Conservation (phyloP, 2,888 invertebrate species). For the Crepidodera aurea region DNA sequence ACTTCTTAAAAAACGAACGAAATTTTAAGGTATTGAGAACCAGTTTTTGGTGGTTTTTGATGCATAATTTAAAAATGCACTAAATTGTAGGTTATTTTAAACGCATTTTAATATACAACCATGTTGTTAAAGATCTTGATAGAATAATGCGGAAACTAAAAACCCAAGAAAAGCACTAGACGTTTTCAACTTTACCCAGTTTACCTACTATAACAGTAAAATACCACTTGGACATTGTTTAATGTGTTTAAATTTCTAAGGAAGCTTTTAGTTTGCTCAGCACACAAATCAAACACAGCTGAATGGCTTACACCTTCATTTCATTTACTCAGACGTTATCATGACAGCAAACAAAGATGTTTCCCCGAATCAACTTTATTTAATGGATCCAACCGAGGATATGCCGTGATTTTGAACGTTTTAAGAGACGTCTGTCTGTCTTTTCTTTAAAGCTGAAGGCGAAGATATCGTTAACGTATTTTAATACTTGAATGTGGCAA, state of each 20-base stretch:
- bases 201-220: neutral
- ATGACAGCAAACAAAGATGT: slow-evolving; percentile 15
- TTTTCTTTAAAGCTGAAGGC: neutral
- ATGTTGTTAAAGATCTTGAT: no score
- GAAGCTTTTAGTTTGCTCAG: slow-evolving; percentile 18
- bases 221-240: slow-evolving; percentile 2
- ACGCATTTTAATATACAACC: no score
- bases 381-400: slow-evolving; percentile 8
- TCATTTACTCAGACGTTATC: slow-evolving; percentile 13
- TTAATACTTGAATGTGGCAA: neutral
- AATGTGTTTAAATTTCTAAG: slow-evolving; percentile 9
- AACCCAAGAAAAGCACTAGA: no score
- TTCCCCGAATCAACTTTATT: slow-evolving; percentile 17
- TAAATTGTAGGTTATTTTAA: no score
- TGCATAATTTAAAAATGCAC: no score
- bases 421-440: neutral
- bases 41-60: no score
- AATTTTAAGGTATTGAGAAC: no score
- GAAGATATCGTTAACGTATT: neutral
- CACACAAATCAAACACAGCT: slow-evolving; percentile 5
- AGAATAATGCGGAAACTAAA: no score
- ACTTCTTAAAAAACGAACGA: no score
- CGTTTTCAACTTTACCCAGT: neutral
- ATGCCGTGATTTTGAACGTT: slow-evolving; percentile 8
- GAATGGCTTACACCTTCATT: slow-evolving; percentile 13